A percentile compares a stretch with the other conserved stretches of the same genome.
Evolutionary conservation across 2,888 invertebrate species (phyloP).

Genomic region (Megamerina dolium): DNA sequence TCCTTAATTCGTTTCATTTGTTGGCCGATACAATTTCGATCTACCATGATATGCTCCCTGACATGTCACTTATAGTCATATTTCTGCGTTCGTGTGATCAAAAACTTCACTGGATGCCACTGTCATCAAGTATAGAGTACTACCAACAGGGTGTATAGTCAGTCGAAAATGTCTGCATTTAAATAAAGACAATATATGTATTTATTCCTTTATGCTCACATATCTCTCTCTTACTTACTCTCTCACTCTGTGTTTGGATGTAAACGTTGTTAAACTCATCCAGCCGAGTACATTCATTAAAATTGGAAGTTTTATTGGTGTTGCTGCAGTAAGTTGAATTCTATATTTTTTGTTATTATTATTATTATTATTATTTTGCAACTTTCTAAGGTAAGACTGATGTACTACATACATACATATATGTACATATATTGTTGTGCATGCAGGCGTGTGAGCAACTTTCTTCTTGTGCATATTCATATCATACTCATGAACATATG

Average conservation of each 20-base stretch:
- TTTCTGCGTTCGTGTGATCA: no score
- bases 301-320: constrained; percentile 23
- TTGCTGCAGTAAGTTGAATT: constrained; percentile 1
- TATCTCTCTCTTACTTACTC: not conserved
- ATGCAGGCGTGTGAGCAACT: not conserved
- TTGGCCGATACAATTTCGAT: no score
- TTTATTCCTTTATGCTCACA: not conserved
- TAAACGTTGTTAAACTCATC: constrained; percentile 20
- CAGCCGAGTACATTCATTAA: constrained; percentile 26
- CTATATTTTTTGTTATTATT: not conserved
- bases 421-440: constrained; percentile 22
- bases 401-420: not conserved
- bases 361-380: not conserved
- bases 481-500: no score
- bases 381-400: constrained; percentile 5
- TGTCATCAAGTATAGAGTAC: no score
- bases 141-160: no score
- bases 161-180: no score
- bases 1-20: no score
- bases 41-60: no score
- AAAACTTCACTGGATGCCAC: no score
- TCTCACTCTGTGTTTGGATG: not conserved
- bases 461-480: not conserved
- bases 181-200: no score
- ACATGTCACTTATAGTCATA: no score